Conservation (phyloP, 1,140 invertebrate genomes). For the Trichonephila inaurata region DNA sequence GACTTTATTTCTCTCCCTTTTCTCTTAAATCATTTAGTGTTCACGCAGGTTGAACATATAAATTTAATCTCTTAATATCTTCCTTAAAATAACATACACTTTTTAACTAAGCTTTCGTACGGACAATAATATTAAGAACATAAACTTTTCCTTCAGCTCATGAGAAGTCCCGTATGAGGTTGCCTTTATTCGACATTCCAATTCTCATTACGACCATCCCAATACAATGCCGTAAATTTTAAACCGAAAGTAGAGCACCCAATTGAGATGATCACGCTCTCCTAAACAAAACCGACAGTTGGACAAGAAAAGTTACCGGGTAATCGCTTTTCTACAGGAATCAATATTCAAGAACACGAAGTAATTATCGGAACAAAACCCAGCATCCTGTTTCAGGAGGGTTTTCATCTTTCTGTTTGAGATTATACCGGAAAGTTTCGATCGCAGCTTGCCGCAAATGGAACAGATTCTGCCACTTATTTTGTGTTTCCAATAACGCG, state of each 20-base stretch:
- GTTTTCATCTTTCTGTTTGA: conserved; percentile 11
- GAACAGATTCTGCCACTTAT: background rate
- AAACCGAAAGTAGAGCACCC: background rate
- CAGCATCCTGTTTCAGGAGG: conserved; percentile 7
- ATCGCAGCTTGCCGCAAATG: background rate
- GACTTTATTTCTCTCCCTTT: too few species aligned
- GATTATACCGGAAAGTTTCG: conserved; percentile 34
- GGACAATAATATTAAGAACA: too few species aligned
- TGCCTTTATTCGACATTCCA: background rate
- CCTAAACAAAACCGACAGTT: conserved; percentile 2
- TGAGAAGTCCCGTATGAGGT: background rate
- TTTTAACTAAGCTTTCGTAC: too few species aligned
- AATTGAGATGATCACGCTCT: conserved; percentile 6
- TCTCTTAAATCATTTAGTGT: too few species aligned
- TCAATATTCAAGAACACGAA: conserved; percentile 35
- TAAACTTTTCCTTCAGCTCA: too few species aligned
- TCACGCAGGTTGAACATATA: too few species aligned
- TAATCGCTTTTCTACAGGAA: conserved; percentile 38
- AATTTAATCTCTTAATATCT: too few species aligned
- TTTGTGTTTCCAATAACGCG: conserved; percentile 20
- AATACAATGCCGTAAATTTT: background rate
- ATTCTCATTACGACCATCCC: background rate
- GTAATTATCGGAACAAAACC: conserved; percentile 41
- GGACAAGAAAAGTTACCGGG: conserved; percentile 14
- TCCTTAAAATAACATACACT: too few species aligned